phyloP scores from a whole-genome alignment of 2,888 invertebrate species.

The Sesia apiformis region DNA sequence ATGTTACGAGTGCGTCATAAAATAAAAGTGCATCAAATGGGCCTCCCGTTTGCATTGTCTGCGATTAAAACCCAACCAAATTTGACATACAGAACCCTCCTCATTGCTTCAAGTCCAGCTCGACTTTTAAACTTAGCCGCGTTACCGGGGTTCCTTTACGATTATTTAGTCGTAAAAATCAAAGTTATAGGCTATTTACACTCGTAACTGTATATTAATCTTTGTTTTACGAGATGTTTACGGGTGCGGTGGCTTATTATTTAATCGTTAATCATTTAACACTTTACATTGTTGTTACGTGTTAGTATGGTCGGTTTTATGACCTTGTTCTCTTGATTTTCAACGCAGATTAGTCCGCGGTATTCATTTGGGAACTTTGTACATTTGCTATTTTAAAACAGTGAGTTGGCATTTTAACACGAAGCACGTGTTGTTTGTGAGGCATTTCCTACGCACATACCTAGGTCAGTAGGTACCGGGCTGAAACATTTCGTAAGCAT shows the following conservation, averaged over 20 bases:
- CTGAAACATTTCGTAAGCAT: no score
- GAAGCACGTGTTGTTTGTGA: no score
- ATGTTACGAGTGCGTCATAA: conserved; percentile 70
- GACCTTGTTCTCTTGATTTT: conserved; percentile 25
- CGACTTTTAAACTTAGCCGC: conserved; percentile 36
- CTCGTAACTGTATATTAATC: conserved; percentile 72
- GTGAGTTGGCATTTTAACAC: no score
- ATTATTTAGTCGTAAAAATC: conserved; percentile 77
- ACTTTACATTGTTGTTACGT: conserved; percentile 36
- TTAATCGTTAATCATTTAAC: conserved; percentile 69
- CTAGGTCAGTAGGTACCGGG: no score
- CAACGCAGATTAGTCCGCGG: conserved; percentile 7
- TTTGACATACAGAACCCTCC: conserved; percentile 20
- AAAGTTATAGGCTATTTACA: conserved; percentile 75
- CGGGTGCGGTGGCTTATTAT: conserved; percentile 64
- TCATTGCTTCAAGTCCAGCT: conserved; percentile 15
- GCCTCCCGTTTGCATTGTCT: conserved; percentile 68
- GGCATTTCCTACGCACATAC: no score
- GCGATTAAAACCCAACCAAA: conserved; percentile 52
- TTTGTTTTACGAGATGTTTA: conserved; percentile 62
- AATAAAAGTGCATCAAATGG: conserved; percentile 72
- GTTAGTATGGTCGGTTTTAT: conserved; percentile 39
- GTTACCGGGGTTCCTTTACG: conserved; percentile 69
- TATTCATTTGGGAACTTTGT: neutral
- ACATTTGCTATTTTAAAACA: no score